Conservation (phyloP, 2,113 vertebrate genomes). For the Spea bombifrons region DNA sequence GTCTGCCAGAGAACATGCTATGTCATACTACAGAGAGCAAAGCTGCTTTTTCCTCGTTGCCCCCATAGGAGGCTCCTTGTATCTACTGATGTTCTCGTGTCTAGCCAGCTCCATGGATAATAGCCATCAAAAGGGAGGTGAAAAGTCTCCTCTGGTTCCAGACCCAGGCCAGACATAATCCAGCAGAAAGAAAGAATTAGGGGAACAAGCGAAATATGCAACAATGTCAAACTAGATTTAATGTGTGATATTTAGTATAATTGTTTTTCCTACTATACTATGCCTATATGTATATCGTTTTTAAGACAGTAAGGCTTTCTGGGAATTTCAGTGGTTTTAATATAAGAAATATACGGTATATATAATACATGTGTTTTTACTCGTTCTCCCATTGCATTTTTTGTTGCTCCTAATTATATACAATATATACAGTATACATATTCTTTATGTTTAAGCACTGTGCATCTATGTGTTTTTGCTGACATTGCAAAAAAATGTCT, state of each 20-base stretch:
- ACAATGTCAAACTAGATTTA: not conserved
- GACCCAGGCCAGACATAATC: constrained; percentile 4
- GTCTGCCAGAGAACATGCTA: constrained; percentile 9
- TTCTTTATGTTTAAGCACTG: too few relatives aligned
- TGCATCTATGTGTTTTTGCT: too few relatives aligned
- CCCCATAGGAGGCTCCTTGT: constrained; percentile 37
- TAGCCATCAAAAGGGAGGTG: constrained; percentile 15
- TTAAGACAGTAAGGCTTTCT: too few relatives aligned
- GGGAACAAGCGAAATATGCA: not conserved
- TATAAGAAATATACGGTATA: too few relatives aligned
- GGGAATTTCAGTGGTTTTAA: too few relatives aligned
- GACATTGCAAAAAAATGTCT: too few relatives aligned
- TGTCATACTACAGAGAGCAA: constrained; percentile 3
- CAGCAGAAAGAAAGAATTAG: not conserved
- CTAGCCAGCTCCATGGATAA: constrained; percentile 32
- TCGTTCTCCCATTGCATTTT: too few relatives aligned
- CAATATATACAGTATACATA: too few relatives aligned
- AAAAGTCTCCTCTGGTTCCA: constrained; percentile 4
- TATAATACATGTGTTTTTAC: too few relatives aligned
- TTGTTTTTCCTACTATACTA: too few relatives aligned
- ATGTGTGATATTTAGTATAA: not conserved
- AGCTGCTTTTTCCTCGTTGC: constrained; percentile 24
- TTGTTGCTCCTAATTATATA: too few relatives aligned
- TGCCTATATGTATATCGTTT: too few relatives aligned
- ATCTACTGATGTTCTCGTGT: constrained; percentile 32